phyloP scores from a whole-genome alignment of 2,113 vertebrate species.

The Saiga tatarica region DNA sequence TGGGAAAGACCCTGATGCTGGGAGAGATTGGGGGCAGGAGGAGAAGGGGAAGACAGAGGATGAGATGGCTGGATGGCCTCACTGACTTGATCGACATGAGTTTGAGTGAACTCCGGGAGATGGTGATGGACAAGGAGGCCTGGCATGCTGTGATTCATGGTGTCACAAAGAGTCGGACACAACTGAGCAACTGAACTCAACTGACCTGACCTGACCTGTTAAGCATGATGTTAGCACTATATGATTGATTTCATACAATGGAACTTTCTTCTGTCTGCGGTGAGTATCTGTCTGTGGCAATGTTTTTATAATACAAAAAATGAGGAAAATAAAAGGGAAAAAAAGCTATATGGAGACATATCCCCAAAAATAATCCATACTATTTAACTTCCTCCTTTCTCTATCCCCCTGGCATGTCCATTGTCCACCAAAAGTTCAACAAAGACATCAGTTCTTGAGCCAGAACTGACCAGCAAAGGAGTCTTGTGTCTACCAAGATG shows the following conservation, averaged over 20 bases:
- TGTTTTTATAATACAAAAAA: background rate
- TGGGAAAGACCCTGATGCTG: too few species aligned
- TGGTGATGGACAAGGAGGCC: too few species aligned
- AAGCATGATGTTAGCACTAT: background rate
- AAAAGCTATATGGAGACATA: background rate
- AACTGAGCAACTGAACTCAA: too few species aligned
- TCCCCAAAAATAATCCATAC: background rate
- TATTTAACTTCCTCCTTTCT: background rate
- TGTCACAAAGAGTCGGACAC: fast-evolving
- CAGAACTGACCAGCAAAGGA: background rate
- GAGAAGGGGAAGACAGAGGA: too few species aligned
- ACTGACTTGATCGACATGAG: too few species aligned
- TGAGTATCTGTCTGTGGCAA: background rate
- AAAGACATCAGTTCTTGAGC: background rate
- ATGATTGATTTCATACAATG: background rate
- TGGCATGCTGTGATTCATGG: too few species aligned
- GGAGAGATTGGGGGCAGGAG: too few species aligned
- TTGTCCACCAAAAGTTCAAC: background rate
- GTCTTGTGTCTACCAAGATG: background rate
- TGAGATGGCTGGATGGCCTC: too few species aligned
- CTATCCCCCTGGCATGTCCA: background rate
- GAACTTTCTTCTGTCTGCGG: background rate
- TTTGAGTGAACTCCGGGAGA: too few species aligned
- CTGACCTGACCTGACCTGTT: background rate
- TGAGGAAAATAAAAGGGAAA: background rate